A percentile compares a stretch with the other conserved stretches of the same genome.
Conservation (phyloP, 2,888 invertebrate genomes). For the Sinodicranocentrus sp. region DNA sequence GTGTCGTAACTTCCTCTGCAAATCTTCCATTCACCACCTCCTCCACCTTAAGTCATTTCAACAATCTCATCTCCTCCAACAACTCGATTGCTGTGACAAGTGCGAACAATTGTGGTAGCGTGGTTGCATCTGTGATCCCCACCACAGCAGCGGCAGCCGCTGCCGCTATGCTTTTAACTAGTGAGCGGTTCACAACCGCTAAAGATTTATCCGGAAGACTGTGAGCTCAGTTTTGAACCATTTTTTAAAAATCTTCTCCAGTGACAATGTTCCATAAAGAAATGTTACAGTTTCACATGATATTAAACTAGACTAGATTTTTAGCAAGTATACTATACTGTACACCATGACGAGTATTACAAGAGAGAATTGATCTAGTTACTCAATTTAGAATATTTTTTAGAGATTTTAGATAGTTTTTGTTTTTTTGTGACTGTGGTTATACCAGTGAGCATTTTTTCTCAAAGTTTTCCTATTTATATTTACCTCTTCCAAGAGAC, state of each 20-base stretch:
- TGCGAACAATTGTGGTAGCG: constrained; percentile 42
- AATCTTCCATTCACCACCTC: constrained; percentile 31
- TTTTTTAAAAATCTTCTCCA: constrained; percentile 1
- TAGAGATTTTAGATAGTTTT: not conserved
- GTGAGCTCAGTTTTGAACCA: constrained; percentile 46
- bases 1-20: constrained; percentile 6
- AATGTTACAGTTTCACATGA: not conserved
- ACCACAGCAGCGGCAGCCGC: constrained; percentile 51
- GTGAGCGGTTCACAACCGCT: constrained; percentile 57
- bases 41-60: constrained; percentile 3
- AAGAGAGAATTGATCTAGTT: constrained; percentile 4
- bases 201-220: constrained; percentile 73
- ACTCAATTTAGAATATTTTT: not conserved
- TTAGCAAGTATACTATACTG: constrained; percentile 3
- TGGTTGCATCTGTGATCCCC: constrained; percentile 52
- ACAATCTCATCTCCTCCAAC: constrained; percentile 18
- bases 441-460: constrained; percentile 61
- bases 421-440: constrained; percentile 51
- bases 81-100: constrained; percentile 33
- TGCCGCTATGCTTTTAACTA: constrained; percentile 71
- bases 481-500: not conserved
- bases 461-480: constrained; percentile 23
- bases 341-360: constrained; percentile 66
- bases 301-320: not conserved
- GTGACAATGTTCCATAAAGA: not conserved